phyloP scores from a whole-genome alignment of 1,140 invertebrate genomes.

The Ericerus pela region DNA sequence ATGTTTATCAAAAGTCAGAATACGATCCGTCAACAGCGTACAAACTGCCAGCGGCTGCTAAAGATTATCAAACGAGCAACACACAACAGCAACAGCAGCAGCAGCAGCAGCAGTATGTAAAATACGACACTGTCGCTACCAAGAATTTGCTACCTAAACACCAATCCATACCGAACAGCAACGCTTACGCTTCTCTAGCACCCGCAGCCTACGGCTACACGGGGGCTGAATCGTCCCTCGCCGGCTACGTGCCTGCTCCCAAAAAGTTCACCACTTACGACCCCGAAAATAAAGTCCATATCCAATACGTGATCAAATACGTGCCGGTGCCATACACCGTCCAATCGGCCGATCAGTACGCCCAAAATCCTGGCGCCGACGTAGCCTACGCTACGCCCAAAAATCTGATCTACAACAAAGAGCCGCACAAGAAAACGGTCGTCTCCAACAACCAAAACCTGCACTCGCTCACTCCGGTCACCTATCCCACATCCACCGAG shows the following conservation, averaged over 20 bases:
- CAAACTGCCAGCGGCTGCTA: not conserved
- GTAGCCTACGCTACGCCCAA: not conserved
- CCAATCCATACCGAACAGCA: not conserved
- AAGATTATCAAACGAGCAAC: slow-evolving; percentile 3
- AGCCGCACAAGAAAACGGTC: not conserved
- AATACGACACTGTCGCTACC: not conserved
- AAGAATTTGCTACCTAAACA: not conserved
- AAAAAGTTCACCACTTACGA: not conserved
- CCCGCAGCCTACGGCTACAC: not conserved
- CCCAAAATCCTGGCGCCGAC: not conserved
- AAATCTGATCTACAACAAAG: not conserved
- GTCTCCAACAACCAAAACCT: no score
- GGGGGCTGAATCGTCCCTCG: not conserved
- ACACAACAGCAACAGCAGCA: no score
- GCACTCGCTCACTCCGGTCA: no score
- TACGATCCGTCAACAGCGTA: not conserved
- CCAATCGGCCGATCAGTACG: not conserved
- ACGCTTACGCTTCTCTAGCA: not conserved
- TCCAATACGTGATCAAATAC: not conserved
- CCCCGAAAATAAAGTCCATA: not conserved
- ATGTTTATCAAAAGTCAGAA: not conserved
- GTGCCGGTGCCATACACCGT: not conserved
- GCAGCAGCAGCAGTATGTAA: not conserved
- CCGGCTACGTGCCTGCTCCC: not conserved
- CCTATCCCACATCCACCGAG: no score